phyloP scores from a whole-genome alignment of 2,797 vertebrate genomes.

The Acestrorhynchus altus region DNA sequence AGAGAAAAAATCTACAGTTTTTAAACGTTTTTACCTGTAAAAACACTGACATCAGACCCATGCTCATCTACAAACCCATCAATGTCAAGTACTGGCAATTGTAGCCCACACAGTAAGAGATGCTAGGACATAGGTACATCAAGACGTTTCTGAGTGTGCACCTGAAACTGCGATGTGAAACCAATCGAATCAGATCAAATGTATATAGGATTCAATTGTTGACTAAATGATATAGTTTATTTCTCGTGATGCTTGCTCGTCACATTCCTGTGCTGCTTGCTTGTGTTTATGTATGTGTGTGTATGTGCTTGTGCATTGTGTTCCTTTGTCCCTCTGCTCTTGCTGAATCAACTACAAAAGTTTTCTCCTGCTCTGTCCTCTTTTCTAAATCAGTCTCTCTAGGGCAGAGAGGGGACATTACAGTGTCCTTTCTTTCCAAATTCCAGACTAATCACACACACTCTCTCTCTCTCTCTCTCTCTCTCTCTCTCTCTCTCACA shows the following conservation, averaged over 20 bases:
- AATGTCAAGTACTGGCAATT: no score
- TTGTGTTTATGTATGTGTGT: conserved; percentile 7
- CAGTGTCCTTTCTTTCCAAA: not conserved
- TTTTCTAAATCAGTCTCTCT: conserved; percentile 25
- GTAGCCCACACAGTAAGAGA: no score
- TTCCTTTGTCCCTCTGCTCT: conserved; percentile 38
- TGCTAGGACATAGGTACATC: no score
- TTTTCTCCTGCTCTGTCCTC: conserved; percentile 5
- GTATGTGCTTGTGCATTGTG: not conserved
- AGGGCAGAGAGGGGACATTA: conserved; percentile 12
- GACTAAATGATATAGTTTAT: conserved; percentile 11
- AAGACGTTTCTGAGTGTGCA: no score
- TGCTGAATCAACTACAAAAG: conserved; percentile 14
- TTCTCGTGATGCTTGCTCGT: not conserved
- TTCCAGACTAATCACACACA: conserved; percentile 17
- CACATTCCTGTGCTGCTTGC: not conserved
- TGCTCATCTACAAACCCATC: no score
- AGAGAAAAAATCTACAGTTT: no score
- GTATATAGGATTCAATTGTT: conserved; percentile 8
- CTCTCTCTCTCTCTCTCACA: not conserved
- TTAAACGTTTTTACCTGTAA: no score
- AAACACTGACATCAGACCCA: no score
- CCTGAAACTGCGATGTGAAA: no score
- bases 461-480: conserved; percentile 8
- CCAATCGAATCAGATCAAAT: no score